Percentiles rank a stretch among this genome's conserved stretches.
Evolutionary conservation across 1,140 invertebrate genomes (phyloP).

Genomic region (Macrosteles quadrilineatus): DNA sequence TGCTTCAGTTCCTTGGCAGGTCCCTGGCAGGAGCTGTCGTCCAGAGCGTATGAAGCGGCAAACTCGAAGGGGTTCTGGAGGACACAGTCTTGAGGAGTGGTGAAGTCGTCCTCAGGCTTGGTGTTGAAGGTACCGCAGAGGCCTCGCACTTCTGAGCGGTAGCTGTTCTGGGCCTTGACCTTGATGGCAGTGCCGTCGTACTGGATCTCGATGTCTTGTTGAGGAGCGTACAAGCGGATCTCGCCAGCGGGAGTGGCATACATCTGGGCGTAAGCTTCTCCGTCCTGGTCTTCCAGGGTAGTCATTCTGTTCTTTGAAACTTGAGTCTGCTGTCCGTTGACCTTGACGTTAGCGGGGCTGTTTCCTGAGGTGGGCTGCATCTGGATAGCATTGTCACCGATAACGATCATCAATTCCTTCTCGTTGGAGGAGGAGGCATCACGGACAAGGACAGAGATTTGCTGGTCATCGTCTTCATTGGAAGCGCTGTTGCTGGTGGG

Average conservation of each 20-base stretch:
- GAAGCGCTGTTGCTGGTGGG: slow-evolving; percentile 34
- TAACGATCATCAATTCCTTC: slow-evolving; percentile 50
- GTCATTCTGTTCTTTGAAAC: slow-evolving; percentile 38
- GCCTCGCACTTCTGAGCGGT: slow-evolving; percentile 58
- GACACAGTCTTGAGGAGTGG: slow-evolving; percentile 57
- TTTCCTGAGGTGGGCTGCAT: slow-evolving; percentile 40
- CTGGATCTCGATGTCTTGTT: slow-evolving; percentile 53
- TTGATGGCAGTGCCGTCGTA: slow-evolving; percentile 58
- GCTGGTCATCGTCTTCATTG: slow-evolving; percentile 37
- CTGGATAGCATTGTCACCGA: slow-evolving; percentile 44
- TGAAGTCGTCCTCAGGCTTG: slow-evolving; percentile 58
- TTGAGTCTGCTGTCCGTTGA: slow-evolving; percentile 48
- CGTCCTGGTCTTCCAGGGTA: slow-evolving; percentile 42
- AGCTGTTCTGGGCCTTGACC: slow-evolving; percentile 45
- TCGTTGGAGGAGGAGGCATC: slow-evolving; percentile 39
- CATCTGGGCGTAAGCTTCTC: slow-evolving; percentile 52
- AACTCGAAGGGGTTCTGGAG: slow-evolving; percentile 56
- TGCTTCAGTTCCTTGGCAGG: slow-evolving; percentile 47
- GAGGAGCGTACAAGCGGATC: slow-evolving; percentile 53
- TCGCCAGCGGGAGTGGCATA: slow-evolving; percentile 50
- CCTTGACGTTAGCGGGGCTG: slow-evolving; percentile 41
- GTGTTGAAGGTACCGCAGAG: slow-evolving; percentile 65
- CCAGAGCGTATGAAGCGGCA: slow-evolving; percentile 57
- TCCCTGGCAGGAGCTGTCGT: slow-evolving; percentile 49
- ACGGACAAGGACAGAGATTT: slow-evolving; percentile 49